These are phyloP conservation scores for Apamea epomidion DNA, from an alignment of 2,888 invertebrate species.

Conservation along the genomic window DNA sequence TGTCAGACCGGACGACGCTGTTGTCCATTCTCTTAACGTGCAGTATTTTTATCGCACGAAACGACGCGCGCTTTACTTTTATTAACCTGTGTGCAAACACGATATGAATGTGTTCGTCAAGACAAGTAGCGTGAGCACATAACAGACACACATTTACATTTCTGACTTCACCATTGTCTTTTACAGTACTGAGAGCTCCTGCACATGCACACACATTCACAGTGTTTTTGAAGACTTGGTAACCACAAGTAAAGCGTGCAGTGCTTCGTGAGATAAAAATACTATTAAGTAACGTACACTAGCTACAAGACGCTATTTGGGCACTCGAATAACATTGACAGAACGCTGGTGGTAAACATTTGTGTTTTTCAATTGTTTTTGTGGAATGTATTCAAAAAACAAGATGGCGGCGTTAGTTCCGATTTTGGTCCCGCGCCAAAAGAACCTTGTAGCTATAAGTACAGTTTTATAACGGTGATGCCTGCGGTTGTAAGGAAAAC, in stretches of 20 bases:
- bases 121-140: neutral
- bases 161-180: neutral
- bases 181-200: neutral
- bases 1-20: no score
- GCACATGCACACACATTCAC: neutral
- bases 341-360: neutral
- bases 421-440: neutral
- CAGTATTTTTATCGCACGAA: neutral
- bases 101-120: neutral
- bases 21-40: neutral
- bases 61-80: neutral
- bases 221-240: neutral
- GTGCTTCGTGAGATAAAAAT: neutral
- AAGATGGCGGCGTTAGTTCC: neutral
- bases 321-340: neutral
- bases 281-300: neutral
- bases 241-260: neutral
- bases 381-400: neutral
- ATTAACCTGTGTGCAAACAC: neutral
- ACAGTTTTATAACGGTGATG: neutral
- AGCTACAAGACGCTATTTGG: neutral
- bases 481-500: neutral
- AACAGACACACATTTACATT: neutral
- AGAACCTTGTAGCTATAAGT: neutral
- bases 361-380: neutral